Evolutionary conservation across 2,113 vertebrate genomes (phyloP).

Genomic region (Siniperca chuatsi): DNA sequence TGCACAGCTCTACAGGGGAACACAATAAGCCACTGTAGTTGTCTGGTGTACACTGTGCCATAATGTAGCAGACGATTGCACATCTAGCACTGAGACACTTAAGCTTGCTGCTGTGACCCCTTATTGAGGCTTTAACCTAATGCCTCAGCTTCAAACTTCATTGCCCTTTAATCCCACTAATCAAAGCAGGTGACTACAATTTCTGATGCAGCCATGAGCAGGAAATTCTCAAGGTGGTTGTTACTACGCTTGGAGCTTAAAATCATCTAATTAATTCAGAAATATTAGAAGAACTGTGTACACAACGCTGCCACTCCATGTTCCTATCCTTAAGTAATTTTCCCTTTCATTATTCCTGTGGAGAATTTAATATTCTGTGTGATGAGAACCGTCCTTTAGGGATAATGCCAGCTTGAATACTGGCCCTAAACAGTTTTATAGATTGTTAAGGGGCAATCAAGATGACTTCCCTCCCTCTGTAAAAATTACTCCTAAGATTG

Average conservation of each 20-base stretch:
- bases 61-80: constrained; percentile 35
- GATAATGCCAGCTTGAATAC: constrained; percentile 59
- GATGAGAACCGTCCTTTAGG: constrained; percentile 75
- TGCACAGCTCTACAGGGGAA: constrained; percentile 35
- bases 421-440: constrained; percentile 73
- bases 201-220: constrained; percentile 7
- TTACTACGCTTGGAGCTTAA: constrained; percentile 36
- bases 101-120: constrained; percentile 32
- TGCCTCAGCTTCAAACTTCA: constrained; percentile 36
- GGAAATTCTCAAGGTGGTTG: constrained; percentile 33
- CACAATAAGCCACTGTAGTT: constrained; percentile 17
- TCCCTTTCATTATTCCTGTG: constrained; percentile 76
- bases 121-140: constrained; percentile 25
- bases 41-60: constrained; percentile 1
- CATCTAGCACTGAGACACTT: constrained; percentile 36
- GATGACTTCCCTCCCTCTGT: constrained; percentile 57
- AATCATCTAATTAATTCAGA: constrained; percentile 65
- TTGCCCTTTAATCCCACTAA: constrained; percentile 53
- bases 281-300: constrained; percentile 61
- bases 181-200: constrained; percentile 57
- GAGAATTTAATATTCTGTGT: constrained; percentile 78
- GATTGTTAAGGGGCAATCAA: constrained; percentile 71
- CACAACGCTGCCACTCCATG: constrained; percentile 56
- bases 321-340: constrained; percentile 74
- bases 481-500: constrained; percentile 59